These are phyloP conservation scores for Erebia aethiops DNA, from an alignment of 2,888 invertebrate genomes.

Conservation along the genomic window DNA sequence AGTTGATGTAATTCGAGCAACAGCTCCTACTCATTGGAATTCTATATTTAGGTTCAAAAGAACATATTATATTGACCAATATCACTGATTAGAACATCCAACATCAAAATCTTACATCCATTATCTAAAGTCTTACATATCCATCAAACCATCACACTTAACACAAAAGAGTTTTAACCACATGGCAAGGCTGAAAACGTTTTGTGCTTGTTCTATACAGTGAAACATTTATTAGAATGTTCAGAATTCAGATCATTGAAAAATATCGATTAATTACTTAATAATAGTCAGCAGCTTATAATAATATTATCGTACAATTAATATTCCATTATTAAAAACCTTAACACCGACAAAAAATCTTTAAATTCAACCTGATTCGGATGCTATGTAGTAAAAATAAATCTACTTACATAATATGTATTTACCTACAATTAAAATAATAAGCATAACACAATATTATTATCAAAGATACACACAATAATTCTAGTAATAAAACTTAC, in stretches of 20 bases:
- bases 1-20: too few species aligned
- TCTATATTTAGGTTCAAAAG: neutral
- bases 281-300: slow-evolving; percentile 8
- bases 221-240: neutral
- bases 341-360: neutral
- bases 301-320: neutral
- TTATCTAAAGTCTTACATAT: slow-evolving; percentile 4
- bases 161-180: neutral
- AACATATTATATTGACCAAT: slow-evolving; percentile 4
- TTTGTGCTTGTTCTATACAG: neutral
- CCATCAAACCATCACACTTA: neutral
- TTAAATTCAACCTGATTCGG: neutral
- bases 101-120: neutral
- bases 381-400: neutral
- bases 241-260: slow-evolving; percentile 18
- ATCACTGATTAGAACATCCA: neutral
- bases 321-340: neutral
- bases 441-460: neutral
- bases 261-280: slow-evolving; percentile 4
- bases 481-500: neutral
- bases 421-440: neutral
- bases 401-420: neutral
- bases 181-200: slow-evolving; percentile 4
- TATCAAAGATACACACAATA: neutral
- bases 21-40: neutral